These are phyloP conservation scores for Okamejei kenojei DNA, from an alignment of 2,797 vertebrate genomes.

Conservation along the genomic window DNA sequence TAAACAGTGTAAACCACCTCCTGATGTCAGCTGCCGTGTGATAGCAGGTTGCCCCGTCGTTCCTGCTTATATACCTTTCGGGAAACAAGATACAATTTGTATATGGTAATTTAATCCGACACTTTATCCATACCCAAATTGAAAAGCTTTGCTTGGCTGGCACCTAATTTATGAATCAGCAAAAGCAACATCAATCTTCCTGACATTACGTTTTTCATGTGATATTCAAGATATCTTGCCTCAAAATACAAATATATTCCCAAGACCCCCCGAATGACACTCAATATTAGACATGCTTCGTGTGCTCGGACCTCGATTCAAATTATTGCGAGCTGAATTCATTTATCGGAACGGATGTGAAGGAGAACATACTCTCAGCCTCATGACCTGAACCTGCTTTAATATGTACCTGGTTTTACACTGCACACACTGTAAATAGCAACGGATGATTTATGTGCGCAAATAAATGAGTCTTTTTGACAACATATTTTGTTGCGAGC, in stretches of 20 bases:
- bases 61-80: background rate
- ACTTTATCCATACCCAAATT: conserved; percentile 15
- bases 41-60: background rate
- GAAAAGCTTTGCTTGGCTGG: background rate
- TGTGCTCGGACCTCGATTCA: background rate
- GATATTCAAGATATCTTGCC: background rate
- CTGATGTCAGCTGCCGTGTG: background rate
- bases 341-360: background rate
- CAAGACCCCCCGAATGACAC: no score
- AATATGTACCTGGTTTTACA: background rate
- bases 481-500: background rate
- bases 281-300: background rate
- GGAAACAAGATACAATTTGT: background rate
- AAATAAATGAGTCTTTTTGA: background rate
- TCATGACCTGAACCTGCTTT: background rate
- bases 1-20: background rate
- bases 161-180: conserved; percentile 5
- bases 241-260: background rate
- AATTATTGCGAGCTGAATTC: background rate
- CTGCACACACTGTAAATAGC: background rate
- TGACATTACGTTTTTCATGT: background rate
- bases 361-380: background rate
- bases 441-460: background rate
- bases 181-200: conserved; percentile 9
- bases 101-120: background rate